phyloP scores from a whole-genome alignment of 1,140 invertebrate genomes.

The Proctacanthus coquilletti region DNA sequence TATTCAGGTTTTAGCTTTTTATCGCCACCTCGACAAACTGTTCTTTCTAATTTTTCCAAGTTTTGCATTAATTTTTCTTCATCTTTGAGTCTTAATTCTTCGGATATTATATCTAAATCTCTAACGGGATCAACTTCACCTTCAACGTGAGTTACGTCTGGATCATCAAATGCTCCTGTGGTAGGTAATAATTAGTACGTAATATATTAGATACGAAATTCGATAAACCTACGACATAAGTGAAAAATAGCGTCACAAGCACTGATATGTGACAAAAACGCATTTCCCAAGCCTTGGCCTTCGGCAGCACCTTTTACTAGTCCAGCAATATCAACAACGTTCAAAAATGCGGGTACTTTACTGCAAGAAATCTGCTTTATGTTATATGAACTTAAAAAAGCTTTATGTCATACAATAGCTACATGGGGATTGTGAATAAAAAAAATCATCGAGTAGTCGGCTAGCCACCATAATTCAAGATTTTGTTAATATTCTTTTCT shows the following conservation, averaged over 20 bases:
- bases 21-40: conserved; percentile 77
- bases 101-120: conserved; percentile 91
- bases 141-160: conserved; percentile 95
- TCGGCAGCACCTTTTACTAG: conserved; percentile 95
- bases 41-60: conserved; percentile 77
- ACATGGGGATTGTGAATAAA: too few relatives aligned
- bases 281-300: conserved; percentile 96
- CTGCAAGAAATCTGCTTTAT: too few relatives aligned
- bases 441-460: too few relatives aligned
- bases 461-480: too few relatives aligned
- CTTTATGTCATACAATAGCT: too few relatives aligned
- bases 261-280: conserved; percentile 95
- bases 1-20: conserved; percentile 94
- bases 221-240: conserved; percentile 68
- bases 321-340: conserved; percentile 97
- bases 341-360: conserved; percentile 94
- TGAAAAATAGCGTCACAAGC: conserved; percentile 99
- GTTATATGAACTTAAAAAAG: too few relatives aligned
- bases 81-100: conserved; percentile 92
- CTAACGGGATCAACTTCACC: conserved; percentile 95
- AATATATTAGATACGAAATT: not conserved
- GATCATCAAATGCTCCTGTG: conserved; percentile 92
- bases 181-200: conserved; percentile 8
- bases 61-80: conserved; percentile 65
- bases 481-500: too few relatives aligned